Base-by-base conservation (phyloP, 2,113 vertebrate genomes). In the Lasiurus borealis region DNA sequence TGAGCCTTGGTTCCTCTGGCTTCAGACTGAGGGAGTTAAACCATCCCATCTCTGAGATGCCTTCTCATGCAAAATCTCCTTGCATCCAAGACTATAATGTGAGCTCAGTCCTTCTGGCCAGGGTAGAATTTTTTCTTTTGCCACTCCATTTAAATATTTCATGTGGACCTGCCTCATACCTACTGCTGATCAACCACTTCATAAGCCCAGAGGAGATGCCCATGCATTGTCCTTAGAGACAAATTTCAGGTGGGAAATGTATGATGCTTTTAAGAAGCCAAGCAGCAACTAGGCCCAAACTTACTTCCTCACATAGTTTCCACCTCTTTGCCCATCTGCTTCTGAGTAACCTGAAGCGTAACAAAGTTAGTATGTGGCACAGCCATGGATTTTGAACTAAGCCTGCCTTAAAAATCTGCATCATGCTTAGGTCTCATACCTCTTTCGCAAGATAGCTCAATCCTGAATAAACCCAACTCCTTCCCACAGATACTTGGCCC, bases 401-500 rank as follows among this genome's bases (percentile, higher is more conserved):
- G 3, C 54, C 27, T 91, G n/a, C 50, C 7, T 95, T 81, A 71
- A 92, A 87, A 92, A 62, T 78, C 40, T 86, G 15, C 4, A 71
- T 94, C 46, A 66, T 2, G 34, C 52, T 64, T 77, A 81, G 66
- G 88, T 76, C 27, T 40, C 44, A n/a, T 68, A 27, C 71, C 83
- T 64, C 36, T 3, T 76, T n/a, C 1, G 3, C 25, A 15, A 75
- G 18, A 71, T 50, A 92, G 36, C 14, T 80, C 21, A 2, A 27
- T 85, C 77, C 59, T 29, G 46, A 93, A 76, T 31, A 68, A 40
- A 40, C 64, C 25, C 25, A 88, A 69, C 84, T 91, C 27, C 31
- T 90, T 95, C 88, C 91, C 62, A 88, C 75, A 89, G 83, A 88
- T 80, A 54, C 71, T 92, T 96, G 72, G 68, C 86, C 77, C 71